phyloP scores from a whole-genome alignment of 2,113 vertebrate species.

The Hyperopisus bebe region DNA sequence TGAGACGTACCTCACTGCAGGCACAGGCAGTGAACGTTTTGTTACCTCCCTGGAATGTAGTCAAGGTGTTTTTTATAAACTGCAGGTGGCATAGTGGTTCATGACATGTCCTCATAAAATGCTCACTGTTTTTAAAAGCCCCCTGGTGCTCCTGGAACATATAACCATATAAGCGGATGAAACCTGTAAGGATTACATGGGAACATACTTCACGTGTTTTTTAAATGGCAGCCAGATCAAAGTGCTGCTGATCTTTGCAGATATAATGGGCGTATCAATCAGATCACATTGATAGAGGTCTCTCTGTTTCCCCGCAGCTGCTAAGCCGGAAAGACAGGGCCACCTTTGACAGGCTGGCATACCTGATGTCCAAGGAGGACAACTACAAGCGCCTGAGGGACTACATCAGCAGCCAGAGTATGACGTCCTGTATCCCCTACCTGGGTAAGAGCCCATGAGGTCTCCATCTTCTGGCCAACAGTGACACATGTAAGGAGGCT shows the following conservation, averaged over 20 bases:
- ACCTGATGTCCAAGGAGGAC: constrained; percentile 98
- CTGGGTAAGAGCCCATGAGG: constrained; percentile 70
- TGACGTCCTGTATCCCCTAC: constrained; percentile 98
- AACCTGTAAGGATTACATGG: neutral
- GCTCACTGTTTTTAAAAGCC: neutral
- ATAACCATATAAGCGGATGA: neutral
- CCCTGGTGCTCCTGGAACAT: neutral
- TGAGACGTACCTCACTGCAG: neutral
- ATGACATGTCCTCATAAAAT: neutral
- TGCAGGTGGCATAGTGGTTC: neutral
- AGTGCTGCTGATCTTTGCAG: neutral
- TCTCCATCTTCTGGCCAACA: neutral
- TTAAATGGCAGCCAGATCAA: neutral
- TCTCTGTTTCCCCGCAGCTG: constrained; percentile 56
- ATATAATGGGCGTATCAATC: neutral
- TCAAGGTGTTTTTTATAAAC: neutral
- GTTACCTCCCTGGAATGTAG: neutral
- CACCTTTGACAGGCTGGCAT: constrained; percentile 91
- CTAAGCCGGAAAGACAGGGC: constrained; percentile 95
- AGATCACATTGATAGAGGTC: neutral
- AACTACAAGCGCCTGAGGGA: constrained; percentile 97
- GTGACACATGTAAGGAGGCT: neutral
- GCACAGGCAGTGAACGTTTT: neutral
- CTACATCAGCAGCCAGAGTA: constrained; percentile 94
- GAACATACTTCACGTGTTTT: neutral